These are phyloP conservation scores for Glossophaga mutica DNA, from an alignment of 2,797 vertebrate species.

Conservation along the genomic window DNA sequence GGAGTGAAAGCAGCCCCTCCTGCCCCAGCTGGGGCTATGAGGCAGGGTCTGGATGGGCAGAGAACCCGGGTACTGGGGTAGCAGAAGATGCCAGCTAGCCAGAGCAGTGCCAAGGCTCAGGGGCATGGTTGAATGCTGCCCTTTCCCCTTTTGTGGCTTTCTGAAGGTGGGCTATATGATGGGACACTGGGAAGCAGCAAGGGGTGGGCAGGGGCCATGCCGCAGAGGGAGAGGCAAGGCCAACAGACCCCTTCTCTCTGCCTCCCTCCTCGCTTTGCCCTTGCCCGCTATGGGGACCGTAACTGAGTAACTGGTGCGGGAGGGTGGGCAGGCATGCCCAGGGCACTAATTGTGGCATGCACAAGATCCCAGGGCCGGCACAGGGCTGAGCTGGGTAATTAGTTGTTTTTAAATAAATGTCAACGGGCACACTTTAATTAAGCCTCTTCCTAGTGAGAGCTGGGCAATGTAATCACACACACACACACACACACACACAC, in stretches of 20 bases:
- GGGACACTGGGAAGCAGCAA: background rate
- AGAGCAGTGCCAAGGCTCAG: background rate
- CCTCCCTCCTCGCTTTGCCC: background rate
- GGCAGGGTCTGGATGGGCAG: background rate
- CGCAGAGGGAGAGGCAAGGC: background rate
- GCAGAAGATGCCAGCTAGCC: background rate
- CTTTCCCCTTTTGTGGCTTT: background rate
- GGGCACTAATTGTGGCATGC: conserved; percentile 59
- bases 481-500: background rate
- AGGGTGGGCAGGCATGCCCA: background rate
- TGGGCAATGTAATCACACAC: conserved; percentile 57
- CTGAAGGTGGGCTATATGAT: background rate
- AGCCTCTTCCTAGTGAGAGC: conserved; percentile 77
- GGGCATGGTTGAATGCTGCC: accelerated
- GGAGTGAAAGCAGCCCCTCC: conserved; percentile 36
- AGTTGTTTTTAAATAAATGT: conserved; percentile 77
- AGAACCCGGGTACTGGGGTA: background rate
- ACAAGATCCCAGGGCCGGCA: conserved; percentile 48
- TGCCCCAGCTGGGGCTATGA: background rate
- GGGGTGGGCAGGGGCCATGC: too few species aligned
- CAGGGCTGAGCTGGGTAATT: conserved; percentile 60
- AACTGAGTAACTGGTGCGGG: background rate
- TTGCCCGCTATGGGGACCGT: background rate
- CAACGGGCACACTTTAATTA: conserved; percentile 81
- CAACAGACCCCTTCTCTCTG: background rate